Conservation (phyloP, 2,888 invertebrate genomes). For the Spisula subtruncata region DNA sequence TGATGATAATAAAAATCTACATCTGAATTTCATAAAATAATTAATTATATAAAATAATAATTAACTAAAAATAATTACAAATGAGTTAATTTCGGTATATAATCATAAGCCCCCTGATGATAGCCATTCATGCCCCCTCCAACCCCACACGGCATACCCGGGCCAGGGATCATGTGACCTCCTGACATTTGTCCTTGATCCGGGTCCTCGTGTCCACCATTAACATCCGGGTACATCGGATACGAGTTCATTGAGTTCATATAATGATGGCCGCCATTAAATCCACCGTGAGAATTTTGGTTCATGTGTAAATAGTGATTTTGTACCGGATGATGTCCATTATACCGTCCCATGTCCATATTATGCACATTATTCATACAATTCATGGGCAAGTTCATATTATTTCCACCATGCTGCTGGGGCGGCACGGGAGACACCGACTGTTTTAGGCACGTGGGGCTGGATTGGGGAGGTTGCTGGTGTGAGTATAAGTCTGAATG, state of each 20-base stretch:
- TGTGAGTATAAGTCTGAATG: slow-evolving; percentile 62
- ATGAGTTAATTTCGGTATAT: slow-evolving; percentile 85
- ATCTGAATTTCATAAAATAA: neutral
- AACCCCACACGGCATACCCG: slow-evolving; percentile 79
- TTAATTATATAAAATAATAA: neutral
- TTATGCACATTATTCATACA: slow-evolving; percentile 66
- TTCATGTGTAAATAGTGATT: slow-evolving; percentile 72
- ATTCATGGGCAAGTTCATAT: slow-evolving; percentile 62
- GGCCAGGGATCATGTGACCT: slow-evolving; percentile 75
- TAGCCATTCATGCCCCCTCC: slow-evolving; percentile 78
- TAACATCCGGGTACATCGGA: slow-evolving; percentile 77
- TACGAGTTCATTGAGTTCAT: slow-evolving; percentile 75
- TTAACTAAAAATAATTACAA: slow-evolving; percentile 71
- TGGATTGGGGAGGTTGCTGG: slow-evolving; percentile 65
- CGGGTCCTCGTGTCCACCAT: slow-evolving; percentile 73
- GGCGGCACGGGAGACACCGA: slow-evolving; percentile 71
- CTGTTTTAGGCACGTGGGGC: slow-evolving; percentile 71
- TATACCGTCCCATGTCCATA: slow-evolving; percentile 73
- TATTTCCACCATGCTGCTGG: slow-evolving; percentile 64
- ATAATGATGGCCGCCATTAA: slow-evolving; percentile 67
- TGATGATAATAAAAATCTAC: neutral
- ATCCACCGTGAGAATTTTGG: slow-evolving; percentile 65
- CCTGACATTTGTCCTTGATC: slow-evolving; percentile 74
- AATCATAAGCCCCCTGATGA: slow-evolving; percentile 81
- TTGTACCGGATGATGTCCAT: slow-evolving; percentile 61